phyloP scores from a whole-genome alignment of 92 coral and sea anemone genomes.

The Pocillopora grandis region DNA sequence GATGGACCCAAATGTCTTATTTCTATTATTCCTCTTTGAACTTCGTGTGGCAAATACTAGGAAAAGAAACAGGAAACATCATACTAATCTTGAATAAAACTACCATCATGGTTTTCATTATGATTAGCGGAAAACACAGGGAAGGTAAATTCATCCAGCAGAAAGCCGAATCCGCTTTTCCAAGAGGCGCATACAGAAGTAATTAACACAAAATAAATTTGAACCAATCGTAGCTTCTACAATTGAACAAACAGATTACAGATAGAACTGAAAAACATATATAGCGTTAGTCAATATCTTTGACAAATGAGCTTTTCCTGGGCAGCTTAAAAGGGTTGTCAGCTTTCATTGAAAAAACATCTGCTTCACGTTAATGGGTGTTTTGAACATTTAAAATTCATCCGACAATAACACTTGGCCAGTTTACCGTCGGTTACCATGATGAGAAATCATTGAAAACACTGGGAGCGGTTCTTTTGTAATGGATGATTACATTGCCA shows the following conservation, averaged over 20 bases:
- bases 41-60: too few relatives aligned
- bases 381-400: background rate
- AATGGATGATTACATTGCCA: slow-evolving; percentile 62
- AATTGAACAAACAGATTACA: background rate
- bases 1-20: too few relatives aligned
- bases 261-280: background rate
- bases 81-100: background rate
- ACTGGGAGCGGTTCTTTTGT: background rate
- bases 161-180: background rate
- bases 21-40: too few relatives aligned
- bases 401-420: background rate
- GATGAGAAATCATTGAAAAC: background rate
- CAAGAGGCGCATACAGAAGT: background rate
- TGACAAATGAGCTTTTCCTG: slow-evolving; percentile 1
- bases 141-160: slow-evolving; percentile 1
- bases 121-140: background rate
- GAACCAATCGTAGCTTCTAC: slow-evolving; percentile 4
- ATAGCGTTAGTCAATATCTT: background rate
- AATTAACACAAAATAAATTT: slow-evolving; percentile 12
- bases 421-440: background rate
- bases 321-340: background rate
- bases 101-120: background rate
- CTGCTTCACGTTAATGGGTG: slow-evolving; percentile 2
- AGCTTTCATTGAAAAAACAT: background rate
- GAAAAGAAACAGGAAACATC: background rate